phyloP scores from a whole-genome alignment of 92 coral and sea anemone species.

The Siderastrea siderea region DNA sequence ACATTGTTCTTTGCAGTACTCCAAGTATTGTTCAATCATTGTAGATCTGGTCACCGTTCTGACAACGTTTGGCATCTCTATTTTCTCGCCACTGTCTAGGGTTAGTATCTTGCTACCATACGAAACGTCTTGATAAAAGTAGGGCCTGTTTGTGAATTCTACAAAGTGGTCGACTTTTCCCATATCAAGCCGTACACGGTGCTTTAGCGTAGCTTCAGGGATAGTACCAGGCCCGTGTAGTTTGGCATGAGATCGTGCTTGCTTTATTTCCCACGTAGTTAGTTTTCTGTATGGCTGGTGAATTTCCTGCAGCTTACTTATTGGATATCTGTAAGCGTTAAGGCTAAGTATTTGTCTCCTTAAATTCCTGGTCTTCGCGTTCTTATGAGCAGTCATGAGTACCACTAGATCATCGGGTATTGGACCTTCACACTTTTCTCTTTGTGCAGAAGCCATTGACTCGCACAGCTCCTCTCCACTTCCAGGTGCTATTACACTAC shows the following conservation, averaged over 20 bases:
- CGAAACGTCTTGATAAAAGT: constrained; percentile 38
- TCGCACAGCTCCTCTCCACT: too few relatives aligned
- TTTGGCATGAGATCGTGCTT: constrained; percentile 62
- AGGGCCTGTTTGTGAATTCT: too few relatives aligned
- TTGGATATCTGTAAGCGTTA: constrained; percentile 54
- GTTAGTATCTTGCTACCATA: constrained; percentile 32
- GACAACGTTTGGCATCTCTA: constrained; percentile 59
- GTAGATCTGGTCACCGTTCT: constrained; percentile 55
- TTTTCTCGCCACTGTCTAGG: constrained; percentile 45
- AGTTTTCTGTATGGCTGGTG: too few relatives aligned
- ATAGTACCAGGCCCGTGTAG: constrained; percentile 37
- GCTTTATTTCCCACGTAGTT: constrained; percentile 60
- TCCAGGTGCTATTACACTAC: too few relatives aligned
- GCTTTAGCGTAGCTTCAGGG: constrained; percentile 38
- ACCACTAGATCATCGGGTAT: too few relatives aligned
- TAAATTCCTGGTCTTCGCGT: too few relatives aligned
- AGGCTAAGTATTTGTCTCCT: constrained; percentile 45
- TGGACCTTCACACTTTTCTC: too few relatives aligned
- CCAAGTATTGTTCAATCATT: constrained; percentile 57
- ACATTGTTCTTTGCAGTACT: constrained; percentile 54
- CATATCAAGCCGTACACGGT: constrained; percentile 50
- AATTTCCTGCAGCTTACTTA: constrained; percentile 35
- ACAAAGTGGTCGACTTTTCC: constrained; percentile 47
- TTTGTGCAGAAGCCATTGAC: too few relatives aligned
- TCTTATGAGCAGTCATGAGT: too few relatives aligned